These are phyloP conservation scores for Perca fluviatilis DNA, from an alignment of 2,113 vertebrate genomes.

Conservation along the genomic window DNA sequence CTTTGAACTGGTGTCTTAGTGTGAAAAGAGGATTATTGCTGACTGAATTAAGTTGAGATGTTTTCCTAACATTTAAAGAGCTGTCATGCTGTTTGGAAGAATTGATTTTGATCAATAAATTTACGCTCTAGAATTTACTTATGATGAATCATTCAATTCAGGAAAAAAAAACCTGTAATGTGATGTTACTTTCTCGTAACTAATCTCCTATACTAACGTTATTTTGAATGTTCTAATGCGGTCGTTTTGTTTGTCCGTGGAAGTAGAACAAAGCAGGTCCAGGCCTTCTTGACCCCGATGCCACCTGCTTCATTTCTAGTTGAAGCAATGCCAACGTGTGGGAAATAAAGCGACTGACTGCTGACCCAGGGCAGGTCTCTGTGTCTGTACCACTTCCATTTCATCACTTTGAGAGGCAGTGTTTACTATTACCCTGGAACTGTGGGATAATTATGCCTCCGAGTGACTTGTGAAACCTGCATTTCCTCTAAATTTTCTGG, in stretches of 20 bases:
- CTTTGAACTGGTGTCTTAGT: neutral
- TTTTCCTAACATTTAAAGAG: neutral
- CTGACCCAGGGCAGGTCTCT: conserved; percentile 36
- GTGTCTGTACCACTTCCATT: conserved; percentile 39
- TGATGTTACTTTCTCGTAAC: neutral
- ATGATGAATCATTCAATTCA: neutral
- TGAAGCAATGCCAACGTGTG: conserved; percentile 35
- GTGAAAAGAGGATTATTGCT: neutral
- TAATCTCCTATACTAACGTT: neutral
- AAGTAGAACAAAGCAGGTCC: conserved; percentile 15
- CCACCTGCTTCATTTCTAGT: conserved; percentile 49
- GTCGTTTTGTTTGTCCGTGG: neutral
- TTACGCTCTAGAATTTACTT: neutral
- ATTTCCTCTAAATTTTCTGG: conserved; percentile 7
- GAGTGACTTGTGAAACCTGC: conserved; percentile 29
- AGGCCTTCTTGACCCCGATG: neutral
- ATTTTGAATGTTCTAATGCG: neutral
- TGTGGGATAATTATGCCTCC: conserved; percentile 42
- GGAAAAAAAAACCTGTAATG: too few relatives aligned
- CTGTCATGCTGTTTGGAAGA: neutral
- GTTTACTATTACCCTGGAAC: conserved; percentile 44
- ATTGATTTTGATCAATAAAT: neutral
- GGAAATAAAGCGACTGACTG: conserved; percentile 24
- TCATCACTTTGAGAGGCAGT: conserved; percentile 42
- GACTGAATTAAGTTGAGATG: neutral